Evolutionary conservation across 2,797 vertebrate species (phyloP).

Genomic region (Discoglossus pictus): DNA sequence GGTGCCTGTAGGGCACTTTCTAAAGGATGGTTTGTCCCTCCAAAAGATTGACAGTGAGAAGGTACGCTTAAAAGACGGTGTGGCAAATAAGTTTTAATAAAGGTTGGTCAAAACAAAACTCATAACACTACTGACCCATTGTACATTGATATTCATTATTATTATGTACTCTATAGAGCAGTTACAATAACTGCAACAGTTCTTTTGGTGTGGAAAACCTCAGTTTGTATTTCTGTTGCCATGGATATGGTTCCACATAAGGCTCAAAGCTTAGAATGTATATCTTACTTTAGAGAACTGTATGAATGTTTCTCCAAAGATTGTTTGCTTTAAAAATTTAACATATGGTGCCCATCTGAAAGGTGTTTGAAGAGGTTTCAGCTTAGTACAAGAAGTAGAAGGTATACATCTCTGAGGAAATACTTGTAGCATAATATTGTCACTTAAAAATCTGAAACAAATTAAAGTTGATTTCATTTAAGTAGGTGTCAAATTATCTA

Average conservation of each 20-base stretch:
- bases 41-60: too few relatives aligned
- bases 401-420: conserved; percentile 17
- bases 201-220: conserved; percentile 12
- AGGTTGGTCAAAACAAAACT: background rate
- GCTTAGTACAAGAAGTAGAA: background rate
- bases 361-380: conserved; percentile 21
- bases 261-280: conserved; percentile 8
- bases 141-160: conserved; percentile 18
- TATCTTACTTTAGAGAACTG: conserved; percentile 15
- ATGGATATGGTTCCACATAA: conserved; percentile 32
- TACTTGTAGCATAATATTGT: conserved; percentile 2
- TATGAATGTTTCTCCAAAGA: conserved; percentile 27
- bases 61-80: too few relatives aligned
- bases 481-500: conserved; percentile 5
- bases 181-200: conserved; percentile 20
- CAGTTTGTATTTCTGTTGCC: conserved; percentile 32
- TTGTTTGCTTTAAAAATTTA: conserved; percentile 24
- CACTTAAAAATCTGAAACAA: conserved; percentile 14
- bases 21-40: too few relatives aligned
- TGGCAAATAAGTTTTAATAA: background rate
- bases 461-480: conserved; percentile 12
- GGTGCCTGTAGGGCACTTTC: too few relatives aligned
- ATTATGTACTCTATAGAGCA: conserved; percentile 14
- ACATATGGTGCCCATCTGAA: conserved; percentile 46
- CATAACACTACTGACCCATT: background rate